Evolutionary conservation across 2,797 vertebrate species (phyloP), one percentile per base, ranked within the genome.

Genomic region (Myotis pilosus): DNA sequence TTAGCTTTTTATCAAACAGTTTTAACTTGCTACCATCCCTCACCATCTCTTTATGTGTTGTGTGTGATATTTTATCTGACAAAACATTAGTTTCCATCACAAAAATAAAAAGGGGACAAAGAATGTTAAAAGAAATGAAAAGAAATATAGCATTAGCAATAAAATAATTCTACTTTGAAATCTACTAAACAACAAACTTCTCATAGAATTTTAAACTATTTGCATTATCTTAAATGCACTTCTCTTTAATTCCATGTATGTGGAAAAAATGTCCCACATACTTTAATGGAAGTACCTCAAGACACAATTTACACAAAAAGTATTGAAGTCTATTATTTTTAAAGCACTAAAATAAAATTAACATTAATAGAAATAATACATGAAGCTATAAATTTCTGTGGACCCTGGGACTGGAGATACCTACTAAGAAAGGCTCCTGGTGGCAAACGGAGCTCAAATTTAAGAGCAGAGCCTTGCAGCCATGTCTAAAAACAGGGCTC

Each of bases 321-420:
- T 62, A n/a, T 19, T 64, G 15, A 82, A 82, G 47, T 75, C 30
- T 78, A 49, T 75, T 69, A 71, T 57, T 95, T 91, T 89, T 81
- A 81, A 95, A 92, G 11, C 19, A 89, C 19, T 84, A 87, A 66
- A 86, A 89, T 87, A 87, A 92, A 93, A 72, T 44, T 60, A 64
- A 91, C 23, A 92, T 81, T 33, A 94, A 91, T 92, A 64, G 78
- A 94, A 89, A 71, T 55, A 91, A 91, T 47, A 53, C 4, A 62
- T 13, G 12, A 95, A 92, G 36, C 12, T 89, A 85, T 64, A 91
- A 28, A 51, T 74, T 33, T 49, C 30, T 66, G 60, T 33, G 44
- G 60, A 33, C 20, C 41, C 20, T 49, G 20, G 47, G 30, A 49
- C 64, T 49, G 41, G 44, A 49, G 15, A 66, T 25, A 66, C 30